Base-by-base conservation (phyloP, 2,888 invertebrate species). In the Aporophyla nigra region DNA sequence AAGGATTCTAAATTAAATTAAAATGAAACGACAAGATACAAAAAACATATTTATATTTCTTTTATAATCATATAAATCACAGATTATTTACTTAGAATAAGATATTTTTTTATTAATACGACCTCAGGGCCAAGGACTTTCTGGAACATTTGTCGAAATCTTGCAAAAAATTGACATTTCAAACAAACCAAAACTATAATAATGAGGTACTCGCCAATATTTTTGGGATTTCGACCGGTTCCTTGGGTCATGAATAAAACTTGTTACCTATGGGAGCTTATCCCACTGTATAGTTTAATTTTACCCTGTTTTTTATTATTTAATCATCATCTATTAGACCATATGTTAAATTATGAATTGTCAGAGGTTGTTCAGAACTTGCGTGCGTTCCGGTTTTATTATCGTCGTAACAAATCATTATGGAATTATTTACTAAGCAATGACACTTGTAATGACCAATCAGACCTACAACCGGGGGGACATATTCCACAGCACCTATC, bases 401-500 rank as follows among this genome's bases (percentile, higher is more conserved):
- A 51, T 73, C 67, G 59, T 67, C 67, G 6, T 73, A 67, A 59
- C 59, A 73, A 67, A 73, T 66, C 33, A 59, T 51, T 16, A 6
- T 73, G 19, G 59, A 66, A 67, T 61, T 73, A 73, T 67, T 59
- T 61, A 66, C 2, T 58, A 67, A n/a, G 51, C 66, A 59, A 73
- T 67, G 73, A 59, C 73, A 73, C 59, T 73, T 73, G 66, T 73
- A 58, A 66, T 73, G 66, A 46, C 73, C 49, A 16, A 51, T 51
- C 51, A 51, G 51, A 51, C 51, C 51, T 51, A 51, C 59, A 67
- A 73, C 66, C 40, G 66, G 59, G 51, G 73, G 66, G 21, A 73
- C 66, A 73, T 73, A 67, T 49, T 73, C 73, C 66, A 73, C 66
- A n/a, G 66, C 73, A 74, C 74, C 74, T 69, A 74, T 69, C 24